Base-by-base conservation (phyloP, 2,797 vertebrate species). In the Bryconaethiops microstoma region DNA sequence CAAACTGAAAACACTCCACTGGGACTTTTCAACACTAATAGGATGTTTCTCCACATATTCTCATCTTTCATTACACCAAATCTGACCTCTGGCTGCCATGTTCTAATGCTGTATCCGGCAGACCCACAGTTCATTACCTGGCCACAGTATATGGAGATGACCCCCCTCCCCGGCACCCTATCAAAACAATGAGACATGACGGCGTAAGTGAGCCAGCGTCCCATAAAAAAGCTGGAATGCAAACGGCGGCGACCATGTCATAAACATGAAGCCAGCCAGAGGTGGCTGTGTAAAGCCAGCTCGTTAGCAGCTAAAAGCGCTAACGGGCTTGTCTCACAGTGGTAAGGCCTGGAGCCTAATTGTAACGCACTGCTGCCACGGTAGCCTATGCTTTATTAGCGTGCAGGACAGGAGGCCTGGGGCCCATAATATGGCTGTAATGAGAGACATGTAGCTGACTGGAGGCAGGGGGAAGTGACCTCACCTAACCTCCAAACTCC, bases 151-250 rank as follows among this genome's bases (percentile, higher is more conserved):
- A 65, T 55, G 45, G 19, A 2, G n/a, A 67, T 74, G 16, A 62
- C 76, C 71, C 54, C 62, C 64, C 63, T 54, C 29, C 52, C 87
- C 79, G 45, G 13, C 78, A 87, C 81, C 80, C 84, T 72, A 86
- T 87, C 83, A 89, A 90, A 86, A 87, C 87, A 89, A 89, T 84
- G 76, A 88, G 88, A 90, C 88, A 77, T 59, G 87, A 90, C 82
- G 86, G 82, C 77, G 85, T 90, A 89, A 89, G 90, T 88, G 86
- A 89, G 88, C 84, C 86, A 74, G 87, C 83, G 83, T 91, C 88
- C 90, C 87, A 89, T 93, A 92, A 93, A 74, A 74, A 92, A 81
- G 86, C 87, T 91, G 92, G 92, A 94, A 94, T 94, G 91, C 76
- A 82, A 91, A 89, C 89, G 87, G 79, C 52, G 85, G 88, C 86